Conservation (phyloP, 2,113 vertebrate species). For the Galeopterus variegatus region DNA sequence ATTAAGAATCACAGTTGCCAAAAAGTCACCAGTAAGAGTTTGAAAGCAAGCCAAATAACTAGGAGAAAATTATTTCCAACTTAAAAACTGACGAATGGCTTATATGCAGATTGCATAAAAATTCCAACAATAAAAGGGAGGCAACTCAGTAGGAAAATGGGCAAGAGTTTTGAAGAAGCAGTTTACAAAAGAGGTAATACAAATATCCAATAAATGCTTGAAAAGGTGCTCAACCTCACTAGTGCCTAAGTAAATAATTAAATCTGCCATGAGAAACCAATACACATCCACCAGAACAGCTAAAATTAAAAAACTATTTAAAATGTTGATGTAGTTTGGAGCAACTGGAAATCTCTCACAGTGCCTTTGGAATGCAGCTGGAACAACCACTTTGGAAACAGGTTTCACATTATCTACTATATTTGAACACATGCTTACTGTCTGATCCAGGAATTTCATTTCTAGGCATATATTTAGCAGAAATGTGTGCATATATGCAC, state of each 20-base stretch:
- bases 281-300: not conserved
- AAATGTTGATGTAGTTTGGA: not conserved
- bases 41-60: not conserved
- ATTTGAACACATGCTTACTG: not conserved
- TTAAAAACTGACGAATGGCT: not conserved
- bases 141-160: not conserved
- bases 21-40: not conserved
- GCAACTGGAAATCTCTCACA: not conserved
- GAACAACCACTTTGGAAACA: not conserved
- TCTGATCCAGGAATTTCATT: not conserved
- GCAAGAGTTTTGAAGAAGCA: not conserved
- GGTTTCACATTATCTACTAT: not conserved
- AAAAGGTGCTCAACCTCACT: not conserved
- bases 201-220: not conserved
- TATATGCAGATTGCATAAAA: not conserved
- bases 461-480: not conserved
- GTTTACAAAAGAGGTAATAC: not conserved
- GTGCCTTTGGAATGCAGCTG: not conserved
- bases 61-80: not conserved
- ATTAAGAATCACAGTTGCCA: not conserved
- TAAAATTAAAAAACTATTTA: not conserved
- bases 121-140: not conserved
- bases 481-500: not conserved
- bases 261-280: not conserved
- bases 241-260: not conserved